Conservation (phyloP, 2,113 vertebrate species). For the Phalacrocorax carbo region DNA sequence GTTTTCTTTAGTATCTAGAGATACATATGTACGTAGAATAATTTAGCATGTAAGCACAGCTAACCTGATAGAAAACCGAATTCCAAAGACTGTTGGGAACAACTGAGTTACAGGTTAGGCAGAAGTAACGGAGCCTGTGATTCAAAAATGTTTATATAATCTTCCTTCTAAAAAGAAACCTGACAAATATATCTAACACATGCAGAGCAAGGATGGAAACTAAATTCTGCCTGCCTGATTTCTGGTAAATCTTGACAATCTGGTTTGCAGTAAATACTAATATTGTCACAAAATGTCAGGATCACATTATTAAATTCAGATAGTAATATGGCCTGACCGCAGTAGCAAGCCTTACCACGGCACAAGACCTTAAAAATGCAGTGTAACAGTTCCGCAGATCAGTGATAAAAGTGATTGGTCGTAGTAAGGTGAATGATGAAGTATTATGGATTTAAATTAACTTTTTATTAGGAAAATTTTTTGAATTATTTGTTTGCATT, state of each 20-base stretch:
- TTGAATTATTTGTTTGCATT: slow-evolving; percentile 30
- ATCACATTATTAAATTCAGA: neutral
- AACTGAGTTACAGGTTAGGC: neutral
- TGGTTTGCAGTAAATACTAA: slow-evolving; percentile 8
- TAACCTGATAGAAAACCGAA: neutral
- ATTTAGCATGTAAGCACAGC: neutral
- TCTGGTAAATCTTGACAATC: slow-evolving; percentile 25
- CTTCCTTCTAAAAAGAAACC: neutral
- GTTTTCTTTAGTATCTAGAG: neutral
- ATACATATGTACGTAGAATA: neutral
- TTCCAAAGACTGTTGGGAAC: neutral
- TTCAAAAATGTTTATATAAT: neutral
- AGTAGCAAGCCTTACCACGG: neutral
- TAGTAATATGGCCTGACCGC: neutral
- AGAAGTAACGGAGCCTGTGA: neutral
- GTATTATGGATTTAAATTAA: neutral
- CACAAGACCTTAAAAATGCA: slow-evolving; percentile 5
- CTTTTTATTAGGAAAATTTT: neutral
- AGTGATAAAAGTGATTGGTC: neutral
- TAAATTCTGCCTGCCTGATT: neutral
- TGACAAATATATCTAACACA: neutral
- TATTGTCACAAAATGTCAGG: neutral
- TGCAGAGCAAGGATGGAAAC: neutral
- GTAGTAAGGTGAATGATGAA: neutral
- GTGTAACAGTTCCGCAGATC: neutral